Evolutionary conservation across 2,888 invertebrate species (phyloP), one percentile per base, ranked within the genome.

Genomic region (Aleiodes alternator): DNA sequence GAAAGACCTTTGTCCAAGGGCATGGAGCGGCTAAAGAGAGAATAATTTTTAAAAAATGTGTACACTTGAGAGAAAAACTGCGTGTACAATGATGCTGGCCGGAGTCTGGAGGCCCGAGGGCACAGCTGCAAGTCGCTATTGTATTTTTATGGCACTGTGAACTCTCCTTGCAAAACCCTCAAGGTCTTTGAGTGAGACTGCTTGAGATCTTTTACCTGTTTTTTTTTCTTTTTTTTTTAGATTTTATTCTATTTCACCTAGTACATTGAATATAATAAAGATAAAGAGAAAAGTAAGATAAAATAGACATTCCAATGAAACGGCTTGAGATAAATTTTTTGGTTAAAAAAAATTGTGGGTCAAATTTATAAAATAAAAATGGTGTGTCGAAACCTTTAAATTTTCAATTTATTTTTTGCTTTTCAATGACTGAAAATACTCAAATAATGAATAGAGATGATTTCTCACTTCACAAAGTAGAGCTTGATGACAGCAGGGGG

Each of bases 111-210:
- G 73, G 72, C 78, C 76, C 68, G 59, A 64, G 74, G 78, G 75
- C 57, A 79, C 81, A 81, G 80, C 81, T 81, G 81, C 69, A 70
- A 59, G 73, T 73, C 72, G 72, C 79, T 79, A 80, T 81, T 80
- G 81, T 81, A 79, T 80, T 78, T 80, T 81, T 80, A 79, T 64
- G 76, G 75, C 74, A 75, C 61, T 72, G 75, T 59, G 76, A 77
- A 78, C 75, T 64, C 64, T 64, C 64, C 48, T 29, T 16, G 43
- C 48, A 77, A 71, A 69, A 16, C 68, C 48, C 68, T 73, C 57
- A 73, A 73, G 69, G 73, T 73, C 73, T 73, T 11, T 12, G 4
- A 70, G 12, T 8, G 55, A 55, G 55, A 16, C 55, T 16, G 16
- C 14, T 55, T 11, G 55, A 55, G 55, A 55, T 55, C 55, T n/a